Conservation (phyloP, 2,797 vertebrate genomes). For the Xiphophorus birchmanni region DNA sequence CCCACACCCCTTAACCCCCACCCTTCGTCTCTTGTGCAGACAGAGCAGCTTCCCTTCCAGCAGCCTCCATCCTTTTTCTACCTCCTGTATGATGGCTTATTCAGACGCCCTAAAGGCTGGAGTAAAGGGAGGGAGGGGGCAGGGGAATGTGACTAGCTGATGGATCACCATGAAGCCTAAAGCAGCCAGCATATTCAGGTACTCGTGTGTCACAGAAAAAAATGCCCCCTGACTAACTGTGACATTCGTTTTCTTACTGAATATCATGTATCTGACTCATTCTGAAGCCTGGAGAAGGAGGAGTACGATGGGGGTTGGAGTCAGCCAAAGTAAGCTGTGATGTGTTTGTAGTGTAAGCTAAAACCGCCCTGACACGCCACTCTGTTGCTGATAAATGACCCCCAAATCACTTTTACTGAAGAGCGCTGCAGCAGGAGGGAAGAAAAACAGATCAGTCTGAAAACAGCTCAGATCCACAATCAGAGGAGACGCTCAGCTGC, state of each 20-base stretch:
- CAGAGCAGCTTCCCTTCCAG: constrained; percentile 39
- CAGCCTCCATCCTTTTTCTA: constrained; percentile 47
- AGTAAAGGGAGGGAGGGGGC: constrained; percentile 5
- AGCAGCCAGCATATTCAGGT: constrained; percentile 70
- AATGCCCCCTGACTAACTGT: constrained; percentile 52
- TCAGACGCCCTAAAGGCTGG: constrained; percentile 51
- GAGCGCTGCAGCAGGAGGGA: constrained; percentile 22
- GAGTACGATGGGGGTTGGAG: constrained; percentile 10
- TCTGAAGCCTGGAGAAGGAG: constrained; percentile 31
- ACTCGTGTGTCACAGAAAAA: constrained; percentile 67
- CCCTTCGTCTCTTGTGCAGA: background rate
- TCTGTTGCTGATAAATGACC: constrained; percentile 48
- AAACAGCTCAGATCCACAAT: constrained; percentile 15
- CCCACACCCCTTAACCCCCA: background rate
- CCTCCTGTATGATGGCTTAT: constrained; percentile 53
- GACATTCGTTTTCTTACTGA: constrained; percentile 36
- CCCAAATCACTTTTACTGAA: constrained; percentile 40
- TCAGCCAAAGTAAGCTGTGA: constrained; percentile 59
- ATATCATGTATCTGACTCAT: constrained; percentile 70
- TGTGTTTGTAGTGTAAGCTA: constrained; percentile 66
- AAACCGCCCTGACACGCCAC: constrained; percentile 45
- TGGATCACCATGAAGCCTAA: constrained; percentile 51
- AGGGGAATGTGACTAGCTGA: constrained; percentile 47
- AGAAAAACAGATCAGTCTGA: constrained; percentile 35
- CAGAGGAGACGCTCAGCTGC: constrained; percentile 10